Evolutionary conservation across 2,113 vertebrate species (phyloP), one percentile per base, ranked within the genome.

Genomic region (Pedionomus torquatus): DNA sequence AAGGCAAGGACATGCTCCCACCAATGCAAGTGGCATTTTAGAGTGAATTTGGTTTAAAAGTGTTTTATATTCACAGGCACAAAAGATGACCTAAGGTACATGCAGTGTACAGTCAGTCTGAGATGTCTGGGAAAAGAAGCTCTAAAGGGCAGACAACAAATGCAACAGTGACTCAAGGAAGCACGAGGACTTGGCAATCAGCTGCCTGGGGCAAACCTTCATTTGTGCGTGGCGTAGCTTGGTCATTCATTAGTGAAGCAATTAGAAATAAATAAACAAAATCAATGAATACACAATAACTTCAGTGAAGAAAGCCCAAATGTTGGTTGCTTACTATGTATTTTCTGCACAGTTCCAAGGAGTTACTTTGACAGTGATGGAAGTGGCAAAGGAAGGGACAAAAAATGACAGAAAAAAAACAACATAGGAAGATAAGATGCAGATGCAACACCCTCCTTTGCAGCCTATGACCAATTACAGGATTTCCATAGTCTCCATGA

Each of bases 401-500:
- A 43, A 79, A 79, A 61, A 37, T n/a, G 33, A 52, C 48, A 75
- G 11, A 37, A 77, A 78, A 77, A 78, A 10, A 65, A 49, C 20
- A 71, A n/a, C n/a, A 9, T 31, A 57, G 35, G 7, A 28, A 89
- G 60, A 72, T 41, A 85, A 21, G n/a, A 92, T 91, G 66, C 28
- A 89, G 79, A 84, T 55, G 51, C 65, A 44, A 64, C 86, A 65
- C 76, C 52, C 41, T 93, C 33, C 43, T 68, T 65, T 83, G 30
- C 49, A 64, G 30, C 37, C 92, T 87, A 75, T 65, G 51, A 87
- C 80, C 80, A 94, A 72, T 92, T 96, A 81, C 41, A 95, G 35
- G 37, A 69, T 92, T 90, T 96, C 49, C 61, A 64, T 41, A 31
- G 76, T 68, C 78, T 93, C 49, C 31, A 58, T 11, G 37, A 88